These are phyloP conservation scores for Muntiacus reevesi DNA, from an alignment of 2,113 vertebrate species.

Conservation along the genomic window DNA sequence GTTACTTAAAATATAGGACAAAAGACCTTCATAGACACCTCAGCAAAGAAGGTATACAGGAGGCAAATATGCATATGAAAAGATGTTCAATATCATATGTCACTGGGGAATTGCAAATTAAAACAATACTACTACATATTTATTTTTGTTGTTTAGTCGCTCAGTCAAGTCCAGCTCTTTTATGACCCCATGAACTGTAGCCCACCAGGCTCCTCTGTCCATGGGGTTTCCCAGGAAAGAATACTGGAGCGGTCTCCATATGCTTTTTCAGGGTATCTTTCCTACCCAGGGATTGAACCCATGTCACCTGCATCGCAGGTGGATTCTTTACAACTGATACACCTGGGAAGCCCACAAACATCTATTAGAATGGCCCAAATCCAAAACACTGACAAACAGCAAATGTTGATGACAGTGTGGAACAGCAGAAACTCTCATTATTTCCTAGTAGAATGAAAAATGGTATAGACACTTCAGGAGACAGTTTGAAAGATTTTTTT, in stretches of 20 bases:
- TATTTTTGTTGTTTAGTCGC: not conserved
- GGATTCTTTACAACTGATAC: not conserved
- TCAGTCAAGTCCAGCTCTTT: not conserved
- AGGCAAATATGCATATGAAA: not conserved
- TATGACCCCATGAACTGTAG: not conserved
- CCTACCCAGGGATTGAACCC: not conserved
- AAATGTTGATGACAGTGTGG: not conserved
- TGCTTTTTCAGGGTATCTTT: not conserved
- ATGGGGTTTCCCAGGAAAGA: not conserved
- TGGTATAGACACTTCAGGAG: not conserved
- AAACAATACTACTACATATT: not conserved
- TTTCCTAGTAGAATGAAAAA: not conserved
- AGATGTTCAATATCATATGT: not conserved
- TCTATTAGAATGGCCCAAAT: not conserved
- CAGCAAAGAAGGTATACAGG: not conserved
- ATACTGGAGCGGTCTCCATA: not conserved
- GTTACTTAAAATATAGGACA: not conserved
- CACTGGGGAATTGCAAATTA: not conserved
- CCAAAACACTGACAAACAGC: not conserved
- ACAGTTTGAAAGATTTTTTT: not conserved
- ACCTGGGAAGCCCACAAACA: not conserved
- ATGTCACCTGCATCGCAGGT: not conserved
- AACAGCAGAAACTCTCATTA: not conserved
- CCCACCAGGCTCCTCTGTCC: not conserved
- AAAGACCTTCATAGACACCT: not conserved